Percentiles rank a stretch among this genome's conserved stretches.
Conservation (phyloP, 2,797 vertebrate species). For the Leptodactylus fallax region DNA sequence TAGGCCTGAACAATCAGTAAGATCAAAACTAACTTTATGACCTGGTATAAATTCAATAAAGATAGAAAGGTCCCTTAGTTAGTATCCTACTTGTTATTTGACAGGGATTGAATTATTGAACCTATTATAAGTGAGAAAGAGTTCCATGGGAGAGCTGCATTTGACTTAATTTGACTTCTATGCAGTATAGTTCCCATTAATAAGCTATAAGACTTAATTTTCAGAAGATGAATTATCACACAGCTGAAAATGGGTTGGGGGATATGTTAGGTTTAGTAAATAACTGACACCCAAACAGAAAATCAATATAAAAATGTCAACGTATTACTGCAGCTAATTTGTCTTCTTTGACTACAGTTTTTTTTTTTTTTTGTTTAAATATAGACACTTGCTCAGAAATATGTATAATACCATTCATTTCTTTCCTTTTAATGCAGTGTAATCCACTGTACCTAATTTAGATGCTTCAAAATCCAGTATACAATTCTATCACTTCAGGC, state of each 20-base stretch:
- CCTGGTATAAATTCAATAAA: conserved; percentile 25
- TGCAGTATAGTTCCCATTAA: neutral
- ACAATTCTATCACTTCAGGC: neutral
- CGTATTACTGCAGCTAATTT: neutral
- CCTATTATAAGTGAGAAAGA: conserved; percentile 9
- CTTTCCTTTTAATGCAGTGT: neutral
- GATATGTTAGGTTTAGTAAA: neutral
- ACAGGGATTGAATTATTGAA: neutral
- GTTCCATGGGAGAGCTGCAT: neutral
- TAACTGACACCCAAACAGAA: conserved; percentile 25
- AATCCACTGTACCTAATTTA: neutral
- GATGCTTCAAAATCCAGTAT: neutral
- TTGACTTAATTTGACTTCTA: neutral
- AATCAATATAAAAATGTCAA: conserved; percentile 9
- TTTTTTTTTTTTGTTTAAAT: neutral
- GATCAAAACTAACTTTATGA: conserved; percentile 28
- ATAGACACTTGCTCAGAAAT: neutral
- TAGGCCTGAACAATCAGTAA: neutral
- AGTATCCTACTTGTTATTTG: conserved; percentile 16
- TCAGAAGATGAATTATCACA: neutral
- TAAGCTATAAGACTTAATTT: conserved; percentile 16
- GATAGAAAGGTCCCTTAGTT: neutral
- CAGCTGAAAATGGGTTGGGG: neutral
- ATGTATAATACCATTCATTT: neutral
- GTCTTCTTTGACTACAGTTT: neutral